Conservation (phyloP, 2,888 invertebrate genomes). For the Nysson spinosus region DNA sequence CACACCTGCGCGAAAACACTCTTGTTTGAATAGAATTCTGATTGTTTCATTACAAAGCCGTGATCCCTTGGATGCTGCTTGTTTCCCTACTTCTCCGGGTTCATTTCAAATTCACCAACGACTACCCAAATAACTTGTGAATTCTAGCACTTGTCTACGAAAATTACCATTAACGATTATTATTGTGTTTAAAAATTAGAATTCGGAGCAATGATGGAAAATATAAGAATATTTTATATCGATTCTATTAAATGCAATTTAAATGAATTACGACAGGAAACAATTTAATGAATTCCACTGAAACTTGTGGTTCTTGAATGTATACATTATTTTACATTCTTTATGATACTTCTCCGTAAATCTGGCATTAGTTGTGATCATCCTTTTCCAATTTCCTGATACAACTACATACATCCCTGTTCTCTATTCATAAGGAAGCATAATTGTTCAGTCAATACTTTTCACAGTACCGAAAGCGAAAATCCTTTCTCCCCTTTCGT, state of each 20-base stretch:
- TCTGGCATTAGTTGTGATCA: not conserved
- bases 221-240: no score
- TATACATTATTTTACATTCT: no score
- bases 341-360: no score
- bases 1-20: not conserved
- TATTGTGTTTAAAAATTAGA: not conserved
- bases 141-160: not conserved
- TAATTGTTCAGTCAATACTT: slow-evolving; percentile 29
- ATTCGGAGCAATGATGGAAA: not conserved
- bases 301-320: no score
- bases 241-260: no score
- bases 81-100: no score
- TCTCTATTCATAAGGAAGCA: slow-evolving; percentile 19
- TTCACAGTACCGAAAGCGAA: slow-evolving; percentile 1
- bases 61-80: slow-evolving; percentile 17
- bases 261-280: no score
- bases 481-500: slow-evolving; percentile 10
- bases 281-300: no score
- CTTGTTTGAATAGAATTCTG: slow-evolving; percentile 31
- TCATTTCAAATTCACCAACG: no score
- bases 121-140: no score
- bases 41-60: slow-evolving; percentile 29
- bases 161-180: not conserved
- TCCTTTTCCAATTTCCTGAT: no score
- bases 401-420: no score